Percentiles rank a stretch among this genome's conserved stretches.
Conservation (phyloP, 2,888 invertebrate species). For the Stramonita haemastoma region DNA sequence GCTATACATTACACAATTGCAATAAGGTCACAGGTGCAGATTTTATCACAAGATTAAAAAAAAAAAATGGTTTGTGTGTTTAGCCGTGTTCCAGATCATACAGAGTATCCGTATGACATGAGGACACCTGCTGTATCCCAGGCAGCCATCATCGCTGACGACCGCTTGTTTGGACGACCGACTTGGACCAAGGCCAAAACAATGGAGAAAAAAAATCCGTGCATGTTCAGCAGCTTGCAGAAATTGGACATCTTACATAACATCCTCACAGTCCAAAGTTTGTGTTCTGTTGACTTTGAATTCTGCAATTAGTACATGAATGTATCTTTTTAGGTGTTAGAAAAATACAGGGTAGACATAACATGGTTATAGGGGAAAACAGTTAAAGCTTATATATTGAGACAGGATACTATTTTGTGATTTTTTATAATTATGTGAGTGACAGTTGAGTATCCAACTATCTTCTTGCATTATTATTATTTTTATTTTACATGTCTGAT, state of each 20-base stretch:
- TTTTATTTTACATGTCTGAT: too few species aligned
- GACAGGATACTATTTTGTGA: too few species aligned
- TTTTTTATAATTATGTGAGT: too few species aligned
- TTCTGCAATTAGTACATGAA: not conserved
- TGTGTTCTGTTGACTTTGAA: not conserved
- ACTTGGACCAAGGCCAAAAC: slow-evolving; percentile 33
- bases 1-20: not conserved
- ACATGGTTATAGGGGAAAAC: too few species aligned
- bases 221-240: not conserved
- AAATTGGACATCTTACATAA: slow-evolving; percentile 12
- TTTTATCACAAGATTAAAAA: not conserved
- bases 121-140: slow-evolving; percentile 4
- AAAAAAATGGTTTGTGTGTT: slow-evolving; percentile 74
- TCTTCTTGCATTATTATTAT: too few species aligned
- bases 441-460: too few species aligned
- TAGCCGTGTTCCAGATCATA: slow-evolving; percentile 97
- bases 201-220: not conserved
- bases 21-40: not conserved
- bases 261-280: not conserved
- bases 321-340: too few species aligned
- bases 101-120: slow-evolving; percentile 82
- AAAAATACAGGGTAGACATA: too few species aligned
- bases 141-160: not conserved
- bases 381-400: too few species aligned
- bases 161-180: slow-evolving; percentile 33